Evolutionary conservation across 2,888 invertebrate species (phyloP).

Genomic region (Mongoloraphidia duomilia): DNA sequence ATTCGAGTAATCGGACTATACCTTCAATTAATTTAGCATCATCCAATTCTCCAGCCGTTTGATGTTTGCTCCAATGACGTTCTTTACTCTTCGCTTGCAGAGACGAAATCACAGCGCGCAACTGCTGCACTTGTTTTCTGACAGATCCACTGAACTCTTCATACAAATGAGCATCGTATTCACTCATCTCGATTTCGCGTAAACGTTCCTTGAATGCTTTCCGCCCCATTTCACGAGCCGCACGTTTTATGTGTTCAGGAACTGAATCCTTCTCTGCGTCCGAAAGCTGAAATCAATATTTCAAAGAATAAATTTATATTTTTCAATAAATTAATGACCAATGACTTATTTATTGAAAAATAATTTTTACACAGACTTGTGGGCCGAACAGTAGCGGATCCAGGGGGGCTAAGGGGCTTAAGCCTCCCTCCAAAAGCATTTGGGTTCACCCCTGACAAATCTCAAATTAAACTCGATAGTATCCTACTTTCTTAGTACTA

Average conservation of each 20-base stretch:
- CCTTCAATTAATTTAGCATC: slow-evolving; percentile 92
- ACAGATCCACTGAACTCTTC: slow-evolving; percentile 66
- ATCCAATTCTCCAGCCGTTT: slow-evolving; percentile 89
- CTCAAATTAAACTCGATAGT: too few species aligned
- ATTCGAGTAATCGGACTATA: slow-evolving; percentile 16
- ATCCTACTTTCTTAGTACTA: background rate
- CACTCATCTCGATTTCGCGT: slow-evolving; percentile 88
- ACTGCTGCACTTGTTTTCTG: slow-evolving; percentile 66
- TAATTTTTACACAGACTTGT: background rate
- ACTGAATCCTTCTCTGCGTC: slow-evolving; percentile 82
- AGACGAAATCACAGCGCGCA: slow-evolving; percentile 71
- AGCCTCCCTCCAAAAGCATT: too few species aligned
- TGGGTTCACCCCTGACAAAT: too few species aligned
- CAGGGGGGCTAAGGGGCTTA: too few species aligned
- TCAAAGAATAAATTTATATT: slow-evolving; percentile 2
- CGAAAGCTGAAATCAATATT: slow-evolving; percentile 39
- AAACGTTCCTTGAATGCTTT: slow-evolving; percentile 77
- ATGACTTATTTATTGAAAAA: background rate
- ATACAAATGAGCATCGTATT: slow-evolving; percentile 81
- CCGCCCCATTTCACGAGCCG: slow-evolving; percentile 86
- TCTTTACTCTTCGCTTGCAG: slow-evolving; percentile 90
- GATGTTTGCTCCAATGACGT: slow-evolving; percentile 85
- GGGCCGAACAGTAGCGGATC: too few species aligned
- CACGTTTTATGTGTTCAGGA: slow-evolving; percentile 75
- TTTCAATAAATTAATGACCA: background rate